A percentile compares a stretch with the other conserved stretches of the same genome.
phyloP scores from a whole-genome alignment of 1,140 invertebrate species.

The Thaumatotibia leucotreta region DNA sequence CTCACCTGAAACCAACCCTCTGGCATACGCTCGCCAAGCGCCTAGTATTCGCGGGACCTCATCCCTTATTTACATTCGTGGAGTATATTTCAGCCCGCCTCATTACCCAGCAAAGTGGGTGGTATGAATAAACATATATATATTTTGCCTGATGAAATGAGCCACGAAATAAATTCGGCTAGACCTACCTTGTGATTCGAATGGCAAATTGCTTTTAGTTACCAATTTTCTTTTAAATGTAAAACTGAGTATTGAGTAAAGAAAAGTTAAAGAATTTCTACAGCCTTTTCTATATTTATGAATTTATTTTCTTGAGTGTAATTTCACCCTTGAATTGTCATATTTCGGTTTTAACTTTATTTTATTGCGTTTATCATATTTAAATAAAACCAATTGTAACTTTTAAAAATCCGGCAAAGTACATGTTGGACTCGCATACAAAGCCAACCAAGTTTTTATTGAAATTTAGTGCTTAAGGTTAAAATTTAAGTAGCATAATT shows the following conservation, averaged over 20 bases:
- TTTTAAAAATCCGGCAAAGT: too few species aligned
- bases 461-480: too few species aligned
- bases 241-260: not conserved
- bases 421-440: too few species aligned
- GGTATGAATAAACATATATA: slow-evolving; percentile 12
- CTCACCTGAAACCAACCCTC: not conserved
- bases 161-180: slow-evolving; percentile 1
- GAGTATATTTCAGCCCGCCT: slow-evolving; percentile 6
- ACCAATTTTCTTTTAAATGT: not conserved
- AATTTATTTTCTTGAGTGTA: not conserved
- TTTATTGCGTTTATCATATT: not conserved
- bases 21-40: not conserved
- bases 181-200: slow-evolving; percentile 1
- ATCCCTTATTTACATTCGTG: slow-evolving; percentile 7
- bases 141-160: slow-evolving; percentile 2
- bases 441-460: too few species aligned
- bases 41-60: not conserved
- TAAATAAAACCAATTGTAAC: too few species aligned
- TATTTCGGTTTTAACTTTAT: not conserved
- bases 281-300: not conserved
- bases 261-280: not conserved
- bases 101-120: slow-evolving; percentile 10
- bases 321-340: not conserved
- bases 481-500: too few species aligned
- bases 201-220: not conserved